Conservation (phyloP, 2,888 invertebrate genomes). For the Listrodromus nycthemerus region DNA sequence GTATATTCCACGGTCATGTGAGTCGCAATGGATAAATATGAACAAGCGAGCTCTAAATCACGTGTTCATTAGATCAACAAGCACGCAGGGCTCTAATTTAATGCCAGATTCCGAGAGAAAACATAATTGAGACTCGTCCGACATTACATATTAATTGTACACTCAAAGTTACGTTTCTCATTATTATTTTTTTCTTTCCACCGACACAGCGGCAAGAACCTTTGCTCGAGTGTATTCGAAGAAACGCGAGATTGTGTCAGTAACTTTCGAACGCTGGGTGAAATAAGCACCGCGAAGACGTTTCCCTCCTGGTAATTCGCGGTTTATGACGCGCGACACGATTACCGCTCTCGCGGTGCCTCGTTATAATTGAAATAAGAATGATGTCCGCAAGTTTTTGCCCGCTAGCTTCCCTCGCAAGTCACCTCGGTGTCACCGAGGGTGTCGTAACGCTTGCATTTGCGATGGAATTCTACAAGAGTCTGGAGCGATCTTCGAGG, state of each 20-base stretch:
- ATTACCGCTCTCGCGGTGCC: constrained; percentile 72
- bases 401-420: constrained; percentile 25
- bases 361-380: constrained; percentile 80
- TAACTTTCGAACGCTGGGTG: constrained; percentile 65
- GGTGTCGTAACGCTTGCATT: constrained; percentile 71
- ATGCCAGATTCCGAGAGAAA: constrained; percentile 11
- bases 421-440: constrained; percentile 35
- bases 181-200: neutral
- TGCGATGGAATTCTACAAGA: constrained; percentile 64
- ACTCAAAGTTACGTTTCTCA: constrained; percentile 45
- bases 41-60: constrained; percentile 18
- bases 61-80: constrained; percentile 10
- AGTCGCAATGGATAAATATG: neutral
- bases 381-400: constrained; percentile 71
- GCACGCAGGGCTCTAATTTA: constrained; percentile 33
- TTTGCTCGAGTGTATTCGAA: constrained; percentile 32
- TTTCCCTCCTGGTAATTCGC: constrained; percentile 62
- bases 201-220: neutral
- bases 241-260: constrained; percentile 63
- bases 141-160: constrained; percentile 49
- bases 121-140: constrained; percentile 49
- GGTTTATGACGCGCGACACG: constrained; percentile 80
- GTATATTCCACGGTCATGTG: neutral
- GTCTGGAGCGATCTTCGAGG: constrained; percentile 43
- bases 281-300: constrained; percentile 37